Base-by-base conservation (phyloP, 1,140 invertebrate species). In the Drosophila persimilis region DNA sequence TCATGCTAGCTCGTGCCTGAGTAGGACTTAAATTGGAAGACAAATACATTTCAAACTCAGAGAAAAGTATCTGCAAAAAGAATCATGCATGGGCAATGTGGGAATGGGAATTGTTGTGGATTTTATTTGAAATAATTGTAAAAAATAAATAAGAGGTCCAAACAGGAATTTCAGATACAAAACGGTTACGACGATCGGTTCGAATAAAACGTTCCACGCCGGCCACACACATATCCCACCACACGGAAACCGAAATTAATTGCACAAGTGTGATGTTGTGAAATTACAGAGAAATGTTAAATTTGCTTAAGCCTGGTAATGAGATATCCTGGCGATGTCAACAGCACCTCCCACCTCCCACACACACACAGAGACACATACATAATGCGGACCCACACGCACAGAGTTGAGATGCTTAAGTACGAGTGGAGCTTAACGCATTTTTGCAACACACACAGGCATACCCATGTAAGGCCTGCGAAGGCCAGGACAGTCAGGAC, bases 261-360 rank as follows among this genome's bases (percentile, higher is more conserved):
- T 76, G 66, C 67, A 44, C 39, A 73, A 63, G 66, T 61, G 69
- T 45, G 60, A 77, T 77, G 57, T 65, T 74, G 60, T 64, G 71
- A 77, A 81, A 58, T 69, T 81, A 54, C 69, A 41, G 63, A 52
- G 59, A 73, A 69, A 65, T 77, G 78, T 81, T 81, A 50, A 81
- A 81, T 74, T 81, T 73, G 57, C 63, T 81, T 81, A 81, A 81
- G 78, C 78, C 57, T 48, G 54, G 79, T 81, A 81, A 81, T 81
- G 78, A 81, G 70, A 74, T 81, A 81, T 81, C 60, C 73, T 61
- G 55, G 56, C 60, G 73, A 76, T 75, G 41, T 62, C 64, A 58
- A 69, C 50, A 53, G 46, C 45, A 62, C 41, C 41, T 60, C 73
- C 59, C 50, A 51, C 57, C 45, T 26, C 47, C 52, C 45, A 20